These are phyloP conservation scores for Nymphalis urticae DNA, from an alignment of 2,888 invertebrate genomes.

Conservation along the genomic window DNA sequence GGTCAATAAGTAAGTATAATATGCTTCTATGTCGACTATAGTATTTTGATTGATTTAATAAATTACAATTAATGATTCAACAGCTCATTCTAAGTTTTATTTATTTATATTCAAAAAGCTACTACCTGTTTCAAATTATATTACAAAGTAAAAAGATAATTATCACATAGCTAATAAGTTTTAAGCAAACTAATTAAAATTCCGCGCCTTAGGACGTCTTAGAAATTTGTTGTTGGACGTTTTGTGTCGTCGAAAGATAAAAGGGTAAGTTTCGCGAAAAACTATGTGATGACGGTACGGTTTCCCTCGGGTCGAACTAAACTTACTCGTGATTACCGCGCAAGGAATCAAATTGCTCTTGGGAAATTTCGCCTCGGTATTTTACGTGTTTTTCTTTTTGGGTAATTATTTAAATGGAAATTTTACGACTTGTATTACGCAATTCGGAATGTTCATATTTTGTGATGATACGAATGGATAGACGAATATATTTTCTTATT, in stretches of 20 bases:
- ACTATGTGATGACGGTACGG: constrained; percentile 27
- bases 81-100: too few relatives aligned
- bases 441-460: too few relatives aligned
- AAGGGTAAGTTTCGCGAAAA: constrained; percentile 27
- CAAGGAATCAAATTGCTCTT: constrained; percentile 13
- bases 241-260: constrained; percentile 21
- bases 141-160: background rate
- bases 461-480: too few relatives aligned
- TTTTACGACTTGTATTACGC: background rate
- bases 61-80: too few relatives aligned
- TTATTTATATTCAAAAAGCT: too few relatives aligned
- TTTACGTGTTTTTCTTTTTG: constrained; percentile 2
- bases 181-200: constrained; percentile 29
- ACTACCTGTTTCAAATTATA: too few relatives aligned
- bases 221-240: constrained; percentile 19
- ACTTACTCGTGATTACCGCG: constrained; percentile 17
- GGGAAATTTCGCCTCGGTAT: background rate
- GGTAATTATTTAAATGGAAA: constrained; percentile 9
- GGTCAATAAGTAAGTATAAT: too few relatives aligned
- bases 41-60: too few relatives aligned
- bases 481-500: too few relatives aligned
- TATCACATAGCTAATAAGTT: background rate
- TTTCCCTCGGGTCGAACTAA: constrained; percentile 16
- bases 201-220: constrained; percentile 21
- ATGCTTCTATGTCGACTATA: too few relatives aligned